Evolutionary conservation across 2,888 invertebrate genomes (phyloP).

Genomic region (Thymelicus sylvestris): DNA sequence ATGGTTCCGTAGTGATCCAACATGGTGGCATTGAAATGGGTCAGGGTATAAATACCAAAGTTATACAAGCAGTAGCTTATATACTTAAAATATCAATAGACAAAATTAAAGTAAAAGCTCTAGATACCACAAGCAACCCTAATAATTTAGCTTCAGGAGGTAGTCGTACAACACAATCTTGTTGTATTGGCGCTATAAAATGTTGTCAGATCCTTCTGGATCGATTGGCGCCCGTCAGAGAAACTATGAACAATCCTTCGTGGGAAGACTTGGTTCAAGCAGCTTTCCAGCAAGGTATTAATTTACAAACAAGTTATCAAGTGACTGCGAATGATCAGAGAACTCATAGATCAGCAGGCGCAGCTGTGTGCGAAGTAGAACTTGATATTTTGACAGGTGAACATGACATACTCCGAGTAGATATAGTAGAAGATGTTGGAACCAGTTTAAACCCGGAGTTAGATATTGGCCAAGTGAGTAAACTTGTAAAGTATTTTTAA

Average conservation of each 20-base stretch:
- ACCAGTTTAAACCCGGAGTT: constrained; percentile 87
- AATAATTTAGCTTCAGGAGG: constrained; percentile 85
- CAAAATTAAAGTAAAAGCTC: constrained; percentile 84
- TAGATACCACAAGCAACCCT: constrained; percentile 78
- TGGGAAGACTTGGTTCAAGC: constrained; percentile 81
- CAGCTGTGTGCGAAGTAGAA: constrained; percentile 87
- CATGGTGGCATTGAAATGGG: constrained; percentile 89
- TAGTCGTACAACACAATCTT: constrained; percentile 86
- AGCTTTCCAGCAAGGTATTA: constrained; percentile 68
- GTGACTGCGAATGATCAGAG: constrained; percentile 58
- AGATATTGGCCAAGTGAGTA: constrained; percentile 87
- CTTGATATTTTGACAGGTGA: constrained; percentile 90
- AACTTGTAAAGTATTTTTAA: no score
- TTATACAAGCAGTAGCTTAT: constrained; percentile 88
- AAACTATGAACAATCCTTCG: constrained; percentile 69
- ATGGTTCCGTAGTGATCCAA: constrained; percentile 87
- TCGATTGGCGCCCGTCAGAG: constrained; percentile 74
- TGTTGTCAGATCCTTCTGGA: constrained; percentile 75
- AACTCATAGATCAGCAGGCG: constrained; percentile 78
- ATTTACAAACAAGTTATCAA: constrained; percentile 64
- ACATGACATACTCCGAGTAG: constrained; percentile 85
- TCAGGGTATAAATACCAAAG: constrained; percentile 92
- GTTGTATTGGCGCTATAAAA: constrained; percentile 81
- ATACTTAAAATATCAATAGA: constrained; percentile 86
- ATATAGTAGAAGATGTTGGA: constrained; percentile 88